A percentile compares a stretch with the other conserved stretches of the same genome.
These are phyloP conservation scores for Mirza zaza DNA, from an alignment of 2,113 vertebrate genomes.

Conservation along the genomic window DNA sequence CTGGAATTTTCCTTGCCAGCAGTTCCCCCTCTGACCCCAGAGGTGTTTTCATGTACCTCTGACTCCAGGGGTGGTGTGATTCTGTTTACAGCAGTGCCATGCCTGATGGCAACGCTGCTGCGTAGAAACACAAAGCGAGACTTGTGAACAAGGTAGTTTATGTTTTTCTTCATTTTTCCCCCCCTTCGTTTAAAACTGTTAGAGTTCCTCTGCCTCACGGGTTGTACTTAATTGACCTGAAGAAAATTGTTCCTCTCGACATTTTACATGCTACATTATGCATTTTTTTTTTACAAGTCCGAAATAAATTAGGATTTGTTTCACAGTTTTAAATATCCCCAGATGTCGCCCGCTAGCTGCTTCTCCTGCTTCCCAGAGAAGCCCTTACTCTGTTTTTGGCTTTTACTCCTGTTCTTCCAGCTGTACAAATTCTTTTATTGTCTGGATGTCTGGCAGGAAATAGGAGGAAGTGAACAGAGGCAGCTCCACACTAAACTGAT, in stretches of 20 bases:
- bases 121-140: not conserved
- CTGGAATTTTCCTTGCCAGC: slow-evolving; percentile 78
- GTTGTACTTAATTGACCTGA: slow-evolving; percentile 54
- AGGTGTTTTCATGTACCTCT: slow-evolving; percentile 46
- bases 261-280: slow-evolving; percentile 74
- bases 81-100: slow-evolving; percentile 38
- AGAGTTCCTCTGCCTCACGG: slow-evolving; percentile 52
- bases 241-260: slow-evolving; percentile 53
- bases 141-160: slow-evolving; percentile 23
- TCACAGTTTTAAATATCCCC: slow-evolving; percentile 84
- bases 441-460: slow-evolving; percentile 92
- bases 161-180: not conserved
- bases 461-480: slow-evolving; percentile 87
- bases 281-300: slow-evolving; percentile 69
- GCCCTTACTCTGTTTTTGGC: slow-evolving; percentile 87
- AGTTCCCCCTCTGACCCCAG: slow-evolving; percentile 52
- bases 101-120: slow-evolving; percentile 3
- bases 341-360: slow-evolving; percentile 85
- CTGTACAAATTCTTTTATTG: slow-evolving; percentile 94
- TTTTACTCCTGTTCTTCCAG: slow-evolving; percentile 88
- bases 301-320: slow-evolving; percentile 84
- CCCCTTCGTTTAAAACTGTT: slow-evolving; percentile 43
- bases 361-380: slow-evolving; percentile 83
- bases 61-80: not conserved
- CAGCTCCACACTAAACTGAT: slow-evolving; percentile 84